These are phyloP conservation scores for Nomada flava DNA, from an alignment of 2,888 invertebrate species.

Conservation along the genomic window DNA sequence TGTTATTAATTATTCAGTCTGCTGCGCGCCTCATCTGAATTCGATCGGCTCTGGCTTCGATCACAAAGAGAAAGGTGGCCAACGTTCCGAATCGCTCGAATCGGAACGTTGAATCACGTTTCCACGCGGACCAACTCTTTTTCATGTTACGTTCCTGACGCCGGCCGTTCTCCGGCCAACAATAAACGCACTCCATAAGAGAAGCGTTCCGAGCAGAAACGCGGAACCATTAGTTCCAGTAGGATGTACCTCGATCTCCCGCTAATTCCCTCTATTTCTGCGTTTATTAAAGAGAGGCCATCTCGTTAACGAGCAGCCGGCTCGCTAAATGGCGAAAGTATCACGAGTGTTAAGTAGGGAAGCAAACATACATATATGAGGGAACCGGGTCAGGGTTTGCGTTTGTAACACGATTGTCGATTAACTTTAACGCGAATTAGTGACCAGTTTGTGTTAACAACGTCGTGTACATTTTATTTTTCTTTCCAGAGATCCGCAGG, in stretches of 20 bases:
- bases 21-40: constrained; percentile 5
- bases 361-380: neutral
- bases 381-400: constrained; percentile 14
- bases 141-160: constrained; percentile 21
- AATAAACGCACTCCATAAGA: constrained; percentile 1
- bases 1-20: neutral
- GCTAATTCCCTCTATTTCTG: neutral
- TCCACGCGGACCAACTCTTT: constrained; percentile 47
- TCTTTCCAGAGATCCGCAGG: constrained; percentile 89
- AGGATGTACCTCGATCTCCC: neutral
- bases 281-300: constrained; percentile 1
- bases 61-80: constrained; percentile 81
- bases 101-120: constrained; percentile 63
- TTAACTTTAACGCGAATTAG: neutral
- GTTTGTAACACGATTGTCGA: constrained; percentile 11
- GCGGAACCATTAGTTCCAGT: constrained; percentile 51
- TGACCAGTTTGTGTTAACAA: neutral
- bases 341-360: constrained; percentile 7
- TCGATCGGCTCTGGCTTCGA: constrained; percentile 62
- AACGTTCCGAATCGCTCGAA: constrained; percentile 66
- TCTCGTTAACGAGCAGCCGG: neutral
- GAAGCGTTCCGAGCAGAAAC: constrained; percentile 25
- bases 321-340: constrained; percentile 40
- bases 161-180: neutral
- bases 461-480: neutral